Evolutionary conservation across 30 jellyfish, hydroid and myxozoan genomes (phyloP), one percentile per base, ranked within the genome.

Genomic region (Clytia hemisphaerica): DNA sequence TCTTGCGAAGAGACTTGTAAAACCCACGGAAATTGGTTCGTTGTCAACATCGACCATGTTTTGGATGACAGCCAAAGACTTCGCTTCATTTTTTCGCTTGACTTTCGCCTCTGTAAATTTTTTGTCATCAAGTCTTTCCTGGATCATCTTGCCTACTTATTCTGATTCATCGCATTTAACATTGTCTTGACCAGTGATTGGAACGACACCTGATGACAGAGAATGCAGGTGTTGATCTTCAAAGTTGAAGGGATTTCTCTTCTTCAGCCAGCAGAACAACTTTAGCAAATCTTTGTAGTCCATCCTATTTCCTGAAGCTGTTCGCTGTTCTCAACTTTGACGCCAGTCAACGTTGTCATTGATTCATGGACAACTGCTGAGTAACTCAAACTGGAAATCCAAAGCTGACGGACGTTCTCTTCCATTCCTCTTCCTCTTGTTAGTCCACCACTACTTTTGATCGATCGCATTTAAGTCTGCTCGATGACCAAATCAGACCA

Each of bases 81-180:
- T 51, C 29, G 21, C 66, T 24, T 51, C 79, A 61, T 61, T 36
- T 45, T 46, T 61, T 19, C 48, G 74, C 31, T 55, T 75, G 40
- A 75, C 37, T 16, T 58, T 2, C 12, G 88, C 81, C 26, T 75
- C 83, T 24, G 88, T 48, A 32, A 64, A 45, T 42, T 28, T 15
- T 2, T 51, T 27, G 61, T 75, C 67, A 62, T 75, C 83, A 16
- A 75, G 64, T 25, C 42, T 55, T 48, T 46, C 18, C 38, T 75
- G 88, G 12, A 75, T 45, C 64, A 4, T 45, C 45, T 47, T 22
- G 21, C 81, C 83, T 16, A 71, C 51, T 49, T 49, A 38, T 35
- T 75, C 88, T 16, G 88, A 75, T 29, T 51, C 65, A 45, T 75
- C 88, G 59, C 88, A 62, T 37, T 75, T 75, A 4, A 75, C 83